phyloP scores from a whole-genome alignment of 2,113 vertebrate species.

The Haemorhous mexicanus region DNA sequence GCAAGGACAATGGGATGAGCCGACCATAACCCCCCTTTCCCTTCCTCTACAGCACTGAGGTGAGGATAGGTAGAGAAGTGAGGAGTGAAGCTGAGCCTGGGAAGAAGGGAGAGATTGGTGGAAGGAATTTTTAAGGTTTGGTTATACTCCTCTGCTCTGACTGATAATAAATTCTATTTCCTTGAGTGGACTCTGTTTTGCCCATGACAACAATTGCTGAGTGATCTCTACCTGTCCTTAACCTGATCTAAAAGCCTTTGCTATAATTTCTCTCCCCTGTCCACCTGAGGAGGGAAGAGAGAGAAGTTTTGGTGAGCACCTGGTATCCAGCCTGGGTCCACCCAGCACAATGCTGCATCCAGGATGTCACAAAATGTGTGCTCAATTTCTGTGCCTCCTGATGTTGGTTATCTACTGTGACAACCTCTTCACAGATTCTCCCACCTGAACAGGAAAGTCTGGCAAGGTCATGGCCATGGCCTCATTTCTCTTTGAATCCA shows the following conservation, averaged over 20 bases:
- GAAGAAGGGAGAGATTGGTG: fast-evolving
- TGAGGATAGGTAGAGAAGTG: background rate
- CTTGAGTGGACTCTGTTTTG: background rate
- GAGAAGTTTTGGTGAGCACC: background rate
- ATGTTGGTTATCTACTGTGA: background rate
- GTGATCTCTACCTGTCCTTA: background rate
- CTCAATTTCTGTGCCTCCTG: background rate
- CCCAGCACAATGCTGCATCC: background rate
- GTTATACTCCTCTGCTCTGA: background rate
- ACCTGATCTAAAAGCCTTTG: background rate
- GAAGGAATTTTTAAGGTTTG: background rate
- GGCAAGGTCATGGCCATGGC: background rate
- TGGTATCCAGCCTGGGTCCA: background rate
- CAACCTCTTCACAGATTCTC: background rate
- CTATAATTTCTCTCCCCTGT: background rate
- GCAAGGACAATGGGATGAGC: background rate
- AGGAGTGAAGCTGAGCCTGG: background rate
- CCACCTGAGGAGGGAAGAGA: background rate
- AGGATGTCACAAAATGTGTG: background rate
- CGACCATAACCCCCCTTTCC: background rate
- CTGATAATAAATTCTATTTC: background rate
- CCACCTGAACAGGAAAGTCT: background rate
- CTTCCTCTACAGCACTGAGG: background rate
- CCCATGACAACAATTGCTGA: background rate
- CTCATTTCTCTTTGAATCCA: background rate